Percentiles rank a stretch among this genome's conserved stretches.
Conservation (phyloP, 1,140 invertebrate genomes). For the Berghia stephanieae region DNA sequence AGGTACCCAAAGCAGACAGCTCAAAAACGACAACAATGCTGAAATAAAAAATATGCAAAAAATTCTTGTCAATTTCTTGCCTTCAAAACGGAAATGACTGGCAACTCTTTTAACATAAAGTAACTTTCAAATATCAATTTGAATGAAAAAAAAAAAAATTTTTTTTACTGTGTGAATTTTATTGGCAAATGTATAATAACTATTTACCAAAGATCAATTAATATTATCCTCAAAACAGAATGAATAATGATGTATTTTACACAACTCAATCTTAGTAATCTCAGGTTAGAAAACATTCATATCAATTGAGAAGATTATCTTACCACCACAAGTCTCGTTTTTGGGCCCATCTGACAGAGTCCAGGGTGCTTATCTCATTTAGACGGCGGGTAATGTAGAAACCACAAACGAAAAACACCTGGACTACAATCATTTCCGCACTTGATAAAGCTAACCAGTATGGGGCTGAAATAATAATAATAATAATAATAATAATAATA, state of each 20-base stretch:
- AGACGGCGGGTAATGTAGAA: slow-evolving; percentile 69
- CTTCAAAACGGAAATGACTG: background rate
- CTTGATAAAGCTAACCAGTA: slow-evolving; percentile 71
- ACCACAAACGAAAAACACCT: slow-evolving; percentile 69
- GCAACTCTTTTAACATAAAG: background rate
- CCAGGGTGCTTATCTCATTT: slow-evolving; percentile 67
- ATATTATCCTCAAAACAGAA: background rate
- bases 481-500: background rate
- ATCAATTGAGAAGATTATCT: background rate
- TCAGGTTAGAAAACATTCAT: too few species aligned
- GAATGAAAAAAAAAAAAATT: background rate
- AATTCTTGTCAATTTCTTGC: too few species aligned
- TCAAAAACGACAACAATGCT: slow-evolving; percentile 70
- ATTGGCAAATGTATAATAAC: background rate
- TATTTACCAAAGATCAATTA: background rate
- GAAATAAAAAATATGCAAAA: slow-evolving; percentile 40
- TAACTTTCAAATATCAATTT: background rate
- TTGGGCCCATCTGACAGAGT: slow-evolving; percentile 68
- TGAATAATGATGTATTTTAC: too few species aligned
- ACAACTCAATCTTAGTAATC: too few species aligned
- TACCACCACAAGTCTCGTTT: slow-evolving; percentile 70
- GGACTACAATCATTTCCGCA: slow-evolving; percentile 70
- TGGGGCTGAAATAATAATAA: slow-evolving; percentile 61
- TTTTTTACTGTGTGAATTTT: background rate
- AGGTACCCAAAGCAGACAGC: slow-evolving; percentile 68